phyloP scores from a whole-genome alignment of 1,140 invertebrate genomes.

The Grapholita molesta region DNA sequence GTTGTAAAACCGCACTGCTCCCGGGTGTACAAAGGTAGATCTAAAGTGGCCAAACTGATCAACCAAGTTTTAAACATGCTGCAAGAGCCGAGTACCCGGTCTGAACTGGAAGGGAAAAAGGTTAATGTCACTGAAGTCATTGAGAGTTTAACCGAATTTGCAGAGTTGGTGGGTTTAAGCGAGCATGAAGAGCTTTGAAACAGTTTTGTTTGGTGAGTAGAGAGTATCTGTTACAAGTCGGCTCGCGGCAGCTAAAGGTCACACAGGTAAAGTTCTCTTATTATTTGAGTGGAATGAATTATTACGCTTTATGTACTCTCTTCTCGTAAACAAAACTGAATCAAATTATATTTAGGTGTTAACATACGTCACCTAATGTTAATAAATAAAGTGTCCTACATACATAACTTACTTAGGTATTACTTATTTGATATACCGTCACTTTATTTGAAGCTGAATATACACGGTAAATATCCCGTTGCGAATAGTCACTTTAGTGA shows the following conservation, averaged over 20 bases:
- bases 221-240: no score
- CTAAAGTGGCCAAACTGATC: constrained; percentile 33
- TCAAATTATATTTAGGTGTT: not conserved
- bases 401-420: not conserved
- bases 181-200: not conserved
- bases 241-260: no score
- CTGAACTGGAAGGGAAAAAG: constrained; percentile 22
- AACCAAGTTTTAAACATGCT: constrained; percentile 33
- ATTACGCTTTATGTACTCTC: not conserved
- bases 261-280: no score
- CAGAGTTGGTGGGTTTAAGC: not conserved
- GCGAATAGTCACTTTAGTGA: no score
- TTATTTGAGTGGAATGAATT: not conserved
- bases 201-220: not conserved
- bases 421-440: no score
- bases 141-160: not conserved
- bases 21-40: constrained; percentile 36
- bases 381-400: not conserved
- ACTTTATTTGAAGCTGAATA: no score
- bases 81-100: constrained; percentile 23
- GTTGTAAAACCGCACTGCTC: constrained; percentile 52
- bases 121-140: constrained; percentile 38
- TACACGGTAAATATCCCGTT: no score
- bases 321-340: not conserved
- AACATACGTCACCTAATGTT: not conserved